Conservation (phyloP, 2,888 invertebrate species). For the Sclerodermus sp. region DNA sequence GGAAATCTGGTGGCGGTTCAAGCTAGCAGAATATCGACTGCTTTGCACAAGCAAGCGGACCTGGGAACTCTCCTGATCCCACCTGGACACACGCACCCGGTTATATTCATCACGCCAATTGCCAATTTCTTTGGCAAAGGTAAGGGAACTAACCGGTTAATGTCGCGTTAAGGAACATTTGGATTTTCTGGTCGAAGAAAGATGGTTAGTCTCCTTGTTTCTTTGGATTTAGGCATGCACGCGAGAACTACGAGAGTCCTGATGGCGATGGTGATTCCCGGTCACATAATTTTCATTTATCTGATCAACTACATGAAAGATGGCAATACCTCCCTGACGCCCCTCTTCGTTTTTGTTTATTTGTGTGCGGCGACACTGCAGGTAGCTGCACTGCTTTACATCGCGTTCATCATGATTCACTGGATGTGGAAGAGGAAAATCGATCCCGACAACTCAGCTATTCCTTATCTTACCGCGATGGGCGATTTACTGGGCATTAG, state of each 20-base stretch:
- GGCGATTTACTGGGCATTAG: slow-evolving; percentile 78
- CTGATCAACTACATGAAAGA: slow-evolving; percentile 71
- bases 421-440: slow-evolving; percentile 66
- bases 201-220: neutral
- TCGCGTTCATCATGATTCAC: slow-evolving; percentile 67
- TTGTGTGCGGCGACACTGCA: slow-evolving; percentile 67
- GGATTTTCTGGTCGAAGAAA: slow-evolving; percentile 1
- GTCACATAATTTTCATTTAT: slow-evolving; percentile 75
- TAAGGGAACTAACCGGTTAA: slow-evolving; percentile 18
- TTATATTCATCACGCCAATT: slow-evolving; percentile 64
- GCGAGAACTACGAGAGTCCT: slow-evolving; percentile 72
- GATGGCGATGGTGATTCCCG: slow-evolving; percentile 75
- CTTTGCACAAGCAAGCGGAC: slow-evolving; percentile 67
- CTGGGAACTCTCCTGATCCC: slow-evolving; percentile 65
- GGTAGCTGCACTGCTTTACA: slow-evolving; percentile 65
- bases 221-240: slow-evolving; percentile 64
- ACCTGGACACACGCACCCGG: slow-evolving; percentile 60
- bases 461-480: slow-evolving; percentile 76
- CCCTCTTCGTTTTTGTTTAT: slow-evolving; percentile 71
- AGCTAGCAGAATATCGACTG: slow-evolving; percentile 76
- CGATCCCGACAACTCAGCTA: slow-evolving; percentile 78
- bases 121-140: slow-evolving; percentile 68
- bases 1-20: slow-evolving; percentile 80
- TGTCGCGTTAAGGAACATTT: too few species aligned
- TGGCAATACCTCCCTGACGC: slow-evolving; percentile 67